phyloP scores from a whole-genome alignment of 2,113 vertebrate genomes.

The Cyanoderma ruficeps region DNA sequence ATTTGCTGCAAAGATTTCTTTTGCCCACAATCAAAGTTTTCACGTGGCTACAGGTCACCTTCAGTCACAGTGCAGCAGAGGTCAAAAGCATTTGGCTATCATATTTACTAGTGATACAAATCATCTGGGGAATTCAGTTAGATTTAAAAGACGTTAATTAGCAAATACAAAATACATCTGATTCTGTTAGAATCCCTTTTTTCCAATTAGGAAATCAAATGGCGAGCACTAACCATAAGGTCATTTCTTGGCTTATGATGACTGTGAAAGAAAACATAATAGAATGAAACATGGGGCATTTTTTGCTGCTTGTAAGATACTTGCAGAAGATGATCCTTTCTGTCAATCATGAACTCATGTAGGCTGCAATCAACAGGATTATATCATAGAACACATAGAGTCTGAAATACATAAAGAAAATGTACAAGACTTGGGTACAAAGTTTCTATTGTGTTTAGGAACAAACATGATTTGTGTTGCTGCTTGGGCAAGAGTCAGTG shows the following conservation, averaged over 20 bases:
- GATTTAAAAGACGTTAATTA: not conserved
- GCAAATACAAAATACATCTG: not conserved
- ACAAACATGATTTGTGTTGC: not conserved
- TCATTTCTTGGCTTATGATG: not conserved
- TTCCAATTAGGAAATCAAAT: not conserved
- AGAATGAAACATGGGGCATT: not conserved
- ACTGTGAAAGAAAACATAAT: not conserved
- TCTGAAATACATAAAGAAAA: not conserved
- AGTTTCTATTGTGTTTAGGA: not conserved
- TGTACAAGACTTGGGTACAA: not conserved
- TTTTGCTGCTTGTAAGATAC: not conserved
- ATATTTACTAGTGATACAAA: not conserved
- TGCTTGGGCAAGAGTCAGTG: not conserved
- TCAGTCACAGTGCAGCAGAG: not conserved
- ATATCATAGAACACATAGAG: not conserved
- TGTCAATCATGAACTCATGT: not conserved
- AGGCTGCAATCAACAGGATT: not conserved
- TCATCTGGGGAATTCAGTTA: not conserved
- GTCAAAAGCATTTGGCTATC: not conserved
- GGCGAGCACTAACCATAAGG: not conserved
- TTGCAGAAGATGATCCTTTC: not conserved
- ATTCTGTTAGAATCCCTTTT: not conserved
- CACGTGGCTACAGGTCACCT: not conserved
- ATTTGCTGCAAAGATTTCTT: not conserved
- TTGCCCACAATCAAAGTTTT: not conserved